phyloP scores from a whole-genome alignment of 2,888 invertebrate species.

The Drosophila stalkeri region DNA sequence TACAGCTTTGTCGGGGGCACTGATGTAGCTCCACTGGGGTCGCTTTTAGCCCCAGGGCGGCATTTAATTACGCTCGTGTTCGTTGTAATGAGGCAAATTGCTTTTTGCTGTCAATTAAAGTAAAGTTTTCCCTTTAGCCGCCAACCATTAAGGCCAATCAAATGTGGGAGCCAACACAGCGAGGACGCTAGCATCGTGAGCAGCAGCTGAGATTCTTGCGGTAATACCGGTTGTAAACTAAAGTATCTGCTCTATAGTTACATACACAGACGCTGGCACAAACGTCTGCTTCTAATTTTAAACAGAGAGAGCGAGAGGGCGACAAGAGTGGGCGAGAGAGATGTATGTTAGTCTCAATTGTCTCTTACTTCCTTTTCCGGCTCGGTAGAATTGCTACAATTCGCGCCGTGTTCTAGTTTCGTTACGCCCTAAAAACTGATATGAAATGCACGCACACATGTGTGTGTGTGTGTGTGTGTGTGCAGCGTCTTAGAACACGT shows the following conservation, averaged over 20 bases:
- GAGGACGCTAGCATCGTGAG: conserved; percentile 18
- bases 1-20: conserved; percentile 19
- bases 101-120: conserved; percentile 81
- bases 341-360: conserved; percentile 15
- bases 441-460: conserved; percentile 32
- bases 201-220: conserved; percentile 53
- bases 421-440: conserved; percentile 49
- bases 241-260: conserved; percentile 22
- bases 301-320: background rate
- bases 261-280: background rate
- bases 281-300: conserved; percentile 6
- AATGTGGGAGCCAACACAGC: conserved; percentile 39
- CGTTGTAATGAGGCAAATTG: conserved; percentile 78
- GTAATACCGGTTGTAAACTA: conserved; percentile 58
- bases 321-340: background rate
- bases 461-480: conserved; percentile 28
- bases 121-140: conserved; percentile 74
- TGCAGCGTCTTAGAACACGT: conserved; percentile 68
- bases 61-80: conserved; percentile 79
- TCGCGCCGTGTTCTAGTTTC: conserved; percentile 54
- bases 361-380: conserved; percentile 66
- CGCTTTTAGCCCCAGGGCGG: conserved; percentile 57
- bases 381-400: conserved; percentile 42
- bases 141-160: conserved; percentile 68
- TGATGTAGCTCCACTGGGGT: conserved; percentile 58